These are phyloP conservation scores for Ophion slaviceki DNA, from an alignment of 2,888 invertebrate genomes.

Conservation along the genomic window DNA sequence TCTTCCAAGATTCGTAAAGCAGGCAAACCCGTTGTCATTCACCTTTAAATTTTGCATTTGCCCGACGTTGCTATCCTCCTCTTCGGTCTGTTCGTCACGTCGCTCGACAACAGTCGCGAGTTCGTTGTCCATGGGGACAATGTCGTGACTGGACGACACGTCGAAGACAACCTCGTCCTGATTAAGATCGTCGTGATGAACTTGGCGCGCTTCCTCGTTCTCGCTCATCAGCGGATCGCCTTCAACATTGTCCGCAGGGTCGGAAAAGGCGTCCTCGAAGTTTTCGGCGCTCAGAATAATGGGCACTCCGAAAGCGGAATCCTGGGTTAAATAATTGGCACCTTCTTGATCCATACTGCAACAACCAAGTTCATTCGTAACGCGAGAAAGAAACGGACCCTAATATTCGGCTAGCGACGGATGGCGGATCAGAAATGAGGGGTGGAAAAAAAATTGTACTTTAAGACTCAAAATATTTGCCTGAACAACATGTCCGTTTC, in stretches of 20 bases:
- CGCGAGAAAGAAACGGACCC: neutral
- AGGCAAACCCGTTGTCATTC: slow-evolving; percentile 53
- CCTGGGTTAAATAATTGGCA: slow-evolving; percentile 78
- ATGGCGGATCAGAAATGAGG: neutral
- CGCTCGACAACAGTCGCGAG: slow-evolving; percentile 65
- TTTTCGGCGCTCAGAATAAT: slow-evolving; percentile 80
- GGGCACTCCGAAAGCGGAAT: slow-evolving; percentile 80
- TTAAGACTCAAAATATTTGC: slow-evolving; percentile 68
- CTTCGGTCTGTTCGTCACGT: slow-evolving; percentile 66
- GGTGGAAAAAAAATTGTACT: neutral
- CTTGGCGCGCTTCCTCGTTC: slow-evolving; percentile 66
- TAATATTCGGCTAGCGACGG: neutral
- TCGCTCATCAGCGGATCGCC: slow-evolving; percentile 69
- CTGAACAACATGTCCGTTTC: slow-evolving; percentile 82
- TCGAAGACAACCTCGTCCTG: slow-evolving; percentile 67
- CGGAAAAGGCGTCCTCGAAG: slow-evolving; percentile 76
- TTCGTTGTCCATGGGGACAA: slow-evolving; percentile 63
- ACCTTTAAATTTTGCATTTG: slow-evolving; percentile 79
- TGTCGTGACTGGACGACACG: slow-evolving; percentile 64
- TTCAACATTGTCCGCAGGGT: slow-evolving; percentile 72
- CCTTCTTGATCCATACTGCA: slow-evolving; percentile 82
- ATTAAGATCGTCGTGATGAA: slow-evolving; percentile 69
- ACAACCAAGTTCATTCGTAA: slow-evolving; percentile 20
- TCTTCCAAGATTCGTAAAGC: neutral
- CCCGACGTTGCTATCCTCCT: slow-evolving; percentile 69